Percentiles rank a stretch among this genome's conserved stretches.
These are phyloP conservation scores for Ceyx margarethae DNA, from an alignment of 2,113 vertebrate species.

Conservation along the genomic window DNA sequence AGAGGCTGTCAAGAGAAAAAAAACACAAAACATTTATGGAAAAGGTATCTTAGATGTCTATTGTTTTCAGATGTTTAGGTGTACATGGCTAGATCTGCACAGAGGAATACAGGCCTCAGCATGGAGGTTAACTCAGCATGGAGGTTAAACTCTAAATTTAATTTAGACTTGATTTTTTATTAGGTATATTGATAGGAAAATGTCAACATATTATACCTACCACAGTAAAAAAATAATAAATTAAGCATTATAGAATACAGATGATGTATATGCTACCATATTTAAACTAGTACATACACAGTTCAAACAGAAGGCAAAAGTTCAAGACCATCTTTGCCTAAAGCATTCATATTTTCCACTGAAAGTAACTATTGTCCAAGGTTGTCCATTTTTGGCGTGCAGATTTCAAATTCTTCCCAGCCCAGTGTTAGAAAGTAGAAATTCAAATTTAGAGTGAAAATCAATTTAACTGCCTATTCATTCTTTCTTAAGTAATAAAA, in stretches of 20 bases:
- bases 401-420: background rate
- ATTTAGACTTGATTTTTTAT: background rate
- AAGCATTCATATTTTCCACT: background rate
- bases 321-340: background rate
- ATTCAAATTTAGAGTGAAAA: background rate
- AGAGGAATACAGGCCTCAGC: background rate
- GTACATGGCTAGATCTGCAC: background rate
- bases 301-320: slow-evolving; percentile 30
- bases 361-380: background rate
- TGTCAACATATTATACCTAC: background rate
- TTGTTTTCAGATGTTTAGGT: background rate
- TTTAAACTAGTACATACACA: background rate
- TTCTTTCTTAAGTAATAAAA: background rate
- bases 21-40: background rate
- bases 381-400: background rate
- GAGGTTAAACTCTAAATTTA: background rate
- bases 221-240: background rate
- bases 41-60: background rate
- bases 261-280: background rate
- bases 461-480: background rate
- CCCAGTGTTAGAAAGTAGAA: background rate
- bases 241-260: background rate
- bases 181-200: background rate
- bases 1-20: background rate
- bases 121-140: background rate